These are phyloP conservation scores for Tautogolabrus adspersus DNA, from an alignment of 2,113 vertebrate genomes.

Conservation along the genomic window DNA sequence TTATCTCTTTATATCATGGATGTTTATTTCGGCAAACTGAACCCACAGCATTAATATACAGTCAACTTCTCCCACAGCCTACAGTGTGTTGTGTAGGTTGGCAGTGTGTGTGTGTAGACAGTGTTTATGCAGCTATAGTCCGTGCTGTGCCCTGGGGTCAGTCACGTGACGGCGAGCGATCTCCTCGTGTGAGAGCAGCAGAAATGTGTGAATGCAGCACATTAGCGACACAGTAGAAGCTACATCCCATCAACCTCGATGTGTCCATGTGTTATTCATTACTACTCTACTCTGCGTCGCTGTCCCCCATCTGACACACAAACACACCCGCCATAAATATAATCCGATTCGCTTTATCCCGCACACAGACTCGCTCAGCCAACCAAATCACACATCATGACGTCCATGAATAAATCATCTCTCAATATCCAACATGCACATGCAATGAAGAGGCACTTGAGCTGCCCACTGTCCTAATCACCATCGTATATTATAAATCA, in stretches of 20 bases:
- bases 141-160: constrained; percentile 16
- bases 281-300: constrained; percentile 15
- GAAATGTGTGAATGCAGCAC: constrained; percentile 70
- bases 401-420: constrained; percentile 36
- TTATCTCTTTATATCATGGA: neutral
- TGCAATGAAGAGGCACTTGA: constrained; percentile 39
- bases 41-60: neutral
- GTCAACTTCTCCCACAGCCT: neutral
- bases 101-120: neutral
- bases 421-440: neutral
- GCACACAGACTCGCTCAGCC: constrained; percentile 18
- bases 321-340: constrained; percentile 40
- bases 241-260: constrained; percentile 55
- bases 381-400: constrained; percentile 28
- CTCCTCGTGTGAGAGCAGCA: constrained; percentile 36
- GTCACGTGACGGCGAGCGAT: constrained; percentile 38
- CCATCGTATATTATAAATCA: constrained; percentile 41
- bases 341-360: constrained; percentile 18
- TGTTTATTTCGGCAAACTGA: neutral
- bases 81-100: neutral
- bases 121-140: constrained; percentile 1
- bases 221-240: constrained; percentile 26
- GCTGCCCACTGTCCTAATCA: constrained; percentile 31
- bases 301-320: constrained; percentile 40
- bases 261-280: constrained; percentile 61